Base-by-base conservation (phyloP, 2,113 vertebrate species). In the Sceloporus tristichus region DNA sequence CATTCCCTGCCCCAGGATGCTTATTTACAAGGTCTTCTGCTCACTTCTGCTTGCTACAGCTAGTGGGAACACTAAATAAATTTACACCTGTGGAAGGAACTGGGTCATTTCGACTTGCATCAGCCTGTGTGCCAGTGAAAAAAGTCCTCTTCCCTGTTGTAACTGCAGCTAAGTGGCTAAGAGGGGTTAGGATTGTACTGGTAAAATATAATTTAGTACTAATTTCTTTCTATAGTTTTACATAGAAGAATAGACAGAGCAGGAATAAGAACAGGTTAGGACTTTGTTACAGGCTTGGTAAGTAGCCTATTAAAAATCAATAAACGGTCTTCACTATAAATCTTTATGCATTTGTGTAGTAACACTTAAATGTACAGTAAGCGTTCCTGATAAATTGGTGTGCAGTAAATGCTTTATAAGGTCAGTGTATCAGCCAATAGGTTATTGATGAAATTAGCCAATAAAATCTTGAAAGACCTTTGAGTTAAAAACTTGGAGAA, bases 401-500 rank as follows among this genome's bases (percentile, higher is more conserved):
- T 48, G 79, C 16, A 92, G 10, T 83, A 95, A 90, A 92, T 90
- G 68, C 65, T 90, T 93, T 95, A 91, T 91, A 88, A 8, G 11
- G 65, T 9, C 75, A 2, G 0, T 59, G 89, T 87, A 90, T 91
- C 76, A 85, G 87, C 38, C 74, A 89, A 88, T 70, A 92, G 81
- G 88, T 48, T 78, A 84, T 85, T 93, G 91, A 84, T 91, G 86
- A 27, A 83, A 93, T 91, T 27, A 90, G 74, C 82, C 91, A 85
- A 87, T 93, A 93, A 93, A 93, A 82, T 66, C 23, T 70, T 85
- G 79, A 59, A 89, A 91, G 78, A 87, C 79, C 48, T 82, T 91
- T 92, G 92, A 90, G 84, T 84, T 95, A 86, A 66, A 16, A 82
- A 84, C 92, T 91, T 95, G 89, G 85, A 95, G 93, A 93, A 85